These are phyloP conservation scores for Bugula neritina DNA, from an alignment of 2,888 invertebrate genomes.

Conservation along the genomic window DNA sequence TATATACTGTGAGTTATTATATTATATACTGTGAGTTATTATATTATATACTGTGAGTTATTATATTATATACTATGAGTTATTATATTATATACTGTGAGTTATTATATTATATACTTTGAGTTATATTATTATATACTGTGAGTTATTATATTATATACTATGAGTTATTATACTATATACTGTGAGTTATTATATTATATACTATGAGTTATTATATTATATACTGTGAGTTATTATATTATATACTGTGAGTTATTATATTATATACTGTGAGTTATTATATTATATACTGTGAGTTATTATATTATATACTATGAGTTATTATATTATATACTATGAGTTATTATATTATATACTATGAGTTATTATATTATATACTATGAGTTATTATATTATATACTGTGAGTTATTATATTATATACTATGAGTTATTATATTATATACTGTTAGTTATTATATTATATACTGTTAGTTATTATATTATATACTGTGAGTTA, in stretches of 20 bases:
- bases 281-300: background rate
- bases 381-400: background rate
- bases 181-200: too few species aligned
- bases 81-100: background rate
- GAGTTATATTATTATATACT: background rate
- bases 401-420: background rate
- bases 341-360: background rate
- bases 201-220: background rate
- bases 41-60: background rate
- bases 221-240: background rate
- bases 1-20: background rate
- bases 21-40: too few species aligned
- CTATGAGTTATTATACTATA: too few species aligned
- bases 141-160: background rate
- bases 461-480: background rate
- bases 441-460: too few species aligned
- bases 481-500: background rate
- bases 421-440: background rate
- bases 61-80: background rate
- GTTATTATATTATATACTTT: background rate
- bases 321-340: background rate
- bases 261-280: background rate
- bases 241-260: too few species aligned
- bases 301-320: background rate
- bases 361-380: background rate